Conservation (phyloP, 2,797 vertebrate species). For the Manis javanica region DNA sequence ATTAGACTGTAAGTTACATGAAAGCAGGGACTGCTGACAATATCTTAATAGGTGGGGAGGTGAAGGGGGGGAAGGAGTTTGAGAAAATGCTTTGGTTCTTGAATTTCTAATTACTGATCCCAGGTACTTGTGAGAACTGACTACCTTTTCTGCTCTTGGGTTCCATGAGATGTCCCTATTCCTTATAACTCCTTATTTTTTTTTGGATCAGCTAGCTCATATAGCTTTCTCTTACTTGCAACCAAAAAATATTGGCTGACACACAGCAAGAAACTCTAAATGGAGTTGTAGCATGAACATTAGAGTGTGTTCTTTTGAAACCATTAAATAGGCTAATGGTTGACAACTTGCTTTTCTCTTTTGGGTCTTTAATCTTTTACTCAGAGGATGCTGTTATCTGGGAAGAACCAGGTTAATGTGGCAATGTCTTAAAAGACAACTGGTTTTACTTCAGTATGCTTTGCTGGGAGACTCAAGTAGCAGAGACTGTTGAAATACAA, state of each 20-base stretch:
- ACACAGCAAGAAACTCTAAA: background rate
- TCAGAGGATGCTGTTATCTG: background rate
- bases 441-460: background rate
- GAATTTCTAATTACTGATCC: background rate
- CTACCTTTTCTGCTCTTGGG: background rate
- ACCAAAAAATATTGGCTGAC: background rate
- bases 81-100: background rate
- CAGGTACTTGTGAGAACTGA: background rate
- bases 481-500: background rate
- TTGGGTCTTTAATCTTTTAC: background rate
- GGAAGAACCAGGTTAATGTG: background rate
- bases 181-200: background rate
- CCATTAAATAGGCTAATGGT: background rate
- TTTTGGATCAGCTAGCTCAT: background rate
- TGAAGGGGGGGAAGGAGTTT: background rate
- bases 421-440: background rate
- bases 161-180: background rate
- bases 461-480: background rate
- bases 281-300: background rate
- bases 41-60: background rate
- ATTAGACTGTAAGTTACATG: background rate
- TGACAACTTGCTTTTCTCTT: slow-evolving; percentile 33
- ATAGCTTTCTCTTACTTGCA: background rate
- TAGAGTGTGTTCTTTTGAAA: background rate
- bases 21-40: background rate